Percentiles rank a stretch among this genome's conserved stretches.
Evolutionary conservation across 2,888 invertebrate species (phyloP).

Genomic region (Chalcis sispes): DNA sequence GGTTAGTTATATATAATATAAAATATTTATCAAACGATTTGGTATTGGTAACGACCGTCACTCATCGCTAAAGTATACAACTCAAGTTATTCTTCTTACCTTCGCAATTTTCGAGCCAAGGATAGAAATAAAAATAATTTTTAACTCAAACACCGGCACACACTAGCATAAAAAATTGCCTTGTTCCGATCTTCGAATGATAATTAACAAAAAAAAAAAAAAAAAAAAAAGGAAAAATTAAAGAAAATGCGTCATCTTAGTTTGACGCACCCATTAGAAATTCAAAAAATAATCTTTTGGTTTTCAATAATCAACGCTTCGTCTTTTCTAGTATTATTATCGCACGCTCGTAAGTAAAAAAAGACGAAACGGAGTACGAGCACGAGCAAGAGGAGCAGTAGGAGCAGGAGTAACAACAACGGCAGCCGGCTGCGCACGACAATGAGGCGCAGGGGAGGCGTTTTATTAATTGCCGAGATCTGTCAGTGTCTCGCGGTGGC

Average conservation of each 20-base stretch:
- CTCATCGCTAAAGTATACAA: constrained; percentile 28
- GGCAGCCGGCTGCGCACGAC: constrained; percentile 70
- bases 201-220: neutral
- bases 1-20: no score
- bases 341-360: constrained; percentile 4
- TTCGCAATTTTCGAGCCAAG: no score
- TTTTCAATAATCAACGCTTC: no score
- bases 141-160: no score
- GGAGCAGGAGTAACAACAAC: neutral
- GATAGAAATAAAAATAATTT: no score
- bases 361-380: no score
- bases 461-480: constrained; percentile 74
- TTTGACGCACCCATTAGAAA: constrained; percentile 48
- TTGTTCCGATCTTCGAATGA: neutral
- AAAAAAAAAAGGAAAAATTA: neutral
- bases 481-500: constrained; percentile 72
- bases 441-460: constrained; percentile 71
- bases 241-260: neutral
- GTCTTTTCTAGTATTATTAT: no score
- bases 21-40: constrained; percentile 35
- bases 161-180: no score
- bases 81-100: no score
- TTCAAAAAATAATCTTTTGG: no score
- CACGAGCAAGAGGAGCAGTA: neutral
- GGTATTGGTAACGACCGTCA: constrained; percentile 19